These are phyloP conservation scores for Carcina quercana DNA, from an alignment of 2,888 invertebrate species.

Conservation along the genomic window DNA sequence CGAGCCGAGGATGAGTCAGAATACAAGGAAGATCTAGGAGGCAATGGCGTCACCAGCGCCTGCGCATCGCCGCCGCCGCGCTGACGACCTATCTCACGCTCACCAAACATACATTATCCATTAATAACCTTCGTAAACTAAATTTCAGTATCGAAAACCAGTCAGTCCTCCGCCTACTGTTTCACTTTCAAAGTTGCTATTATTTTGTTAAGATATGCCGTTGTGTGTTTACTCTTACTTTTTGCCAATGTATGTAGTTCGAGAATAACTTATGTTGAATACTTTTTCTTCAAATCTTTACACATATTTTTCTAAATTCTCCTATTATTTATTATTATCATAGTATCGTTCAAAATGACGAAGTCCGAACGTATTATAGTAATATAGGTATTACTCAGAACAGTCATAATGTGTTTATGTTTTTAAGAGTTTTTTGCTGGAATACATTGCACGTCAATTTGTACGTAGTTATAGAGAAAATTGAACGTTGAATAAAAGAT, in stretches of 20 bases:
- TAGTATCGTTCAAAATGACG: too few species aligned
- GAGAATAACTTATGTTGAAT: too few species aligned
- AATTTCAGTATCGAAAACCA: slow-evolving; percentile 19
- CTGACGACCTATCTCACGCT: slow-evolving; percentile 31
- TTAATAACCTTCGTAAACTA: slow-evolving; percentile 16
- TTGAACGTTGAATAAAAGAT: not conserved
- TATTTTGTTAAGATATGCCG: slow-evolving; percentile 28
- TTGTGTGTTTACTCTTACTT: slow-evolving; percentile 30
- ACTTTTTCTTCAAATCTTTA: too few species aligned
- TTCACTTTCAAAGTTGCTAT: slow-evolving; percentile 34
- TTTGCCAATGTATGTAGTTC: too few species aligned
- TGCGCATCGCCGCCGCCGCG: slow-evolving; percentile 19
- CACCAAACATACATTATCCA: slow-evolving; percentile 19
- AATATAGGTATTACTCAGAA: too few species aligned
- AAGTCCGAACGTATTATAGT: too few species aligned
- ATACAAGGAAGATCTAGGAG: slow-evolving; percentile 60
- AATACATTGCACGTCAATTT: too few species aligned
- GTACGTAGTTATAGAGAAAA: not conserved
- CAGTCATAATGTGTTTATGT: too few species aligned
- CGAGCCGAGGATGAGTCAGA: slow-evolving; percentile 50
- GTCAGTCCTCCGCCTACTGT: slow-evolving; percentile 22
- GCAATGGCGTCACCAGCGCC: slow-evolving; percentile 53
- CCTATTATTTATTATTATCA: too few species aligned
- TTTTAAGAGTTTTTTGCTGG: too few species aligned
- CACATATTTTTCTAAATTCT: too few species aligned